These are phyloP conservation scores for Rhabdornis inornatus DNA, from an alignment of 2,113 vertebrate genomes.

Conservation along the genomic window DNA sequence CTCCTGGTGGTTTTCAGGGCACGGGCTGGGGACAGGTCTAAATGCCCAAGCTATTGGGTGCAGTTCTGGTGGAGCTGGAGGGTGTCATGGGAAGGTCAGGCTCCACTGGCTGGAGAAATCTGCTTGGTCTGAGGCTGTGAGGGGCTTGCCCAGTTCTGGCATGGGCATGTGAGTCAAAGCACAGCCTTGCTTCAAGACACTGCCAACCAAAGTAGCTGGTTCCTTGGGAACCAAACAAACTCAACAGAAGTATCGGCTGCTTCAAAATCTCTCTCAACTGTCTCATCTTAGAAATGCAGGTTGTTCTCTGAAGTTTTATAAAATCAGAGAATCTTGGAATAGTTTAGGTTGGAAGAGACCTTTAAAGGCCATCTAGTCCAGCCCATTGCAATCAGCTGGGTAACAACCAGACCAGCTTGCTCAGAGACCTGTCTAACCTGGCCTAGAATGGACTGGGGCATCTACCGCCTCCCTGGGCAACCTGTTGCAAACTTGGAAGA, in stretches of 20 bases:
- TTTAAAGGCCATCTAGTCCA: background rate
- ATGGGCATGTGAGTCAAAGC: rapidly evolving
- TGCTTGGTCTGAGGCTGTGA: background rate
- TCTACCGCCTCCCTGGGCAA: background rate
- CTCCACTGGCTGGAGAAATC: background rate
- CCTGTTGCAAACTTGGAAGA: background rate
- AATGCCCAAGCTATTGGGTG: background rate
- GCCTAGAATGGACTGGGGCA: background rate
- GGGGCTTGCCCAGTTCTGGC: background rate
- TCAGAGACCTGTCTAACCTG: background rate
- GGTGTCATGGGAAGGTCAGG: background rate
- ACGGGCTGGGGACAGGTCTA: rapidly evolving
- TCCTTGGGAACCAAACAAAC: background rate
- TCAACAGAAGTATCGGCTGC: background rate
- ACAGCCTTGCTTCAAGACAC: background rate
- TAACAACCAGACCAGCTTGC: background rate
- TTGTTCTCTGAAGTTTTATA: background rate
- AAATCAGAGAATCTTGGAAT: background rate
- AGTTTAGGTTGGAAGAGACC: background rate
- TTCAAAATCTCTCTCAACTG: background rate
- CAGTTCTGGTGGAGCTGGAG: background rate
- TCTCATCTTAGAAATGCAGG: background rate
- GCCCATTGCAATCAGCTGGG: background rate
- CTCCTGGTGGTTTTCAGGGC: background rate
- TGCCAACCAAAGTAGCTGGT: background rate